These are phyloP conservation scores for Rotaria sp. DNA, from an alignment of 2,888 invertebrate genomes.

Conservation along the genomic window DNA sequence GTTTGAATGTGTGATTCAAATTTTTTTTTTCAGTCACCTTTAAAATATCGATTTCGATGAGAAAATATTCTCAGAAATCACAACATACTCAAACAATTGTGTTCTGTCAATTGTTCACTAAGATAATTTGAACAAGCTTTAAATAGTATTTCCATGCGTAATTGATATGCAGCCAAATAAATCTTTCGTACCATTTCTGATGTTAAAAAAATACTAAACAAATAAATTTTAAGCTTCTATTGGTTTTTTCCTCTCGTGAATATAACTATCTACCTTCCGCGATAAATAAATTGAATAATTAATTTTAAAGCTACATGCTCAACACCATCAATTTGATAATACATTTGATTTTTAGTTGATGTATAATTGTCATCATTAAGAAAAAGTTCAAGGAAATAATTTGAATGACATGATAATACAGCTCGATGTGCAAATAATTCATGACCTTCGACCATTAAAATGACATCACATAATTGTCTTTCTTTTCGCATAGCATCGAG, in stretches of 20 bases:
- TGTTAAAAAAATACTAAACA: neutral
- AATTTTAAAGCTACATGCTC: neutral
- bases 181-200: neutral
- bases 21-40: neutral
- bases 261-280: neutral
- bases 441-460: neutral
- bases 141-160: neutral
- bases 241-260: rapidly evolving
- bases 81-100: slow-evolving; percentile 6
- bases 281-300: slow-evolving; percentile 6
- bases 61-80: neutral
- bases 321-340: neutral
- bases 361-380: neutral
- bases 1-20: neutral
- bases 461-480: slow-evolving; percentile 14
- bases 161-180: neutral
- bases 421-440: slow-evolving; percentile 13
- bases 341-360: neutral
- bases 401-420: neutral
- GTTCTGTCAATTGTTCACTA: neutral
- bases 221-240: neutral
- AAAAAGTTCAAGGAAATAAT: neutral
- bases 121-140: slow-evolving; percentile 22
- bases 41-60: neutral
- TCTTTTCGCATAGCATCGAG: slow-evolving; percentile 8